phyloP scores from a whole-genome alignment of 2,888 invertebrate species.

The Ophion slaviceki region DNA sequence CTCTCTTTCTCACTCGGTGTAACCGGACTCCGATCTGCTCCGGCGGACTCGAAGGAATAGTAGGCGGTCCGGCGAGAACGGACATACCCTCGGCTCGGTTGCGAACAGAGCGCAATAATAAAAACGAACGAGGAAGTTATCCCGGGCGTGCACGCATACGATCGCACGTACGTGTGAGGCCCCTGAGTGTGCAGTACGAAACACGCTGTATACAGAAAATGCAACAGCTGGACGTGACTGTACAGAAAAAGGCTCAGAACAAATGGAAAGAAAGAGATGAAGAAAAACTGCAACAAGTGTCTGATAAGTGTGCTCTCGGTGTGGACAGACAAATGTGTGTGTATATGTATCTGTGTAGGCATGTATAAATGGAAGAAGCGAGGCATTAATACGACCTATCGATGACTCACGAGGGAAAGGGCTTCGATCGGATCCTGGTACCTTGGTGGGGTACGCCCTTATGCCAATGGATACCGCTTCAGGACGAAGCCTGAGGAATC shows the following conservation, averaged over 20 bases:
- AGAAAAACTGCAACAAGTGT: slow-evolving; percentile 41
- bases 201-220: slow-evolving; percentile 8
- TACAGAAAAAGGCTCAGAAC: too few relatives aligned
- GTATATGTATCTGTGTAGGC: slow-evolving; percentile 8
- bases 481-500: slow-evolving; percentile 36
- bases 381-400: slow-evolving; percentile 20
- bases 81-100: slow-evolving; percentile 32
- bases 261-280: slow-evolving; percentile 23
- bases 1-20: slow-evolving; percentile 31
- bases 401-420: slow-evolving; percentile 21
- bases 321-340: too few relatives aligned
- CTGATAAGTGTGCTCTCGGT: not conserved
- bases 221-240: slow-evolving; percentile 53
- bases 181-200: not conserved
- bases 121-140: slow-evolving; percentile 65
- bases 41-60: not conserved
- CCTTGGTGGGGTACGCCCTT: slow-evolving; percentile 2
- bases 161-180: not conserved
- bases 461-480: not conserved
- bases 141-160: slow-evolving; percentile 30
- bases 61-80: slow-evolving; percentile 29
- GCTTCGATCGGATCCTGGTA: not conserved
- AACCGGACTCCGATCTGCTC: slow-evolving; percentile 32
- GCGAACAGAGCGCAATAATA: slow-evolving; percentile 43
- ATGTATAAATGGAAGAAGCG: slow-evolving; percentile 10